A percentile compares a stretch with the other conserved stretches of the same genome.
These are phyloP conservation scores for Aramus guarauna DNA, from an alignment of 2,113 vertebrate genomes.

Conservation along the genomic window DNA sequence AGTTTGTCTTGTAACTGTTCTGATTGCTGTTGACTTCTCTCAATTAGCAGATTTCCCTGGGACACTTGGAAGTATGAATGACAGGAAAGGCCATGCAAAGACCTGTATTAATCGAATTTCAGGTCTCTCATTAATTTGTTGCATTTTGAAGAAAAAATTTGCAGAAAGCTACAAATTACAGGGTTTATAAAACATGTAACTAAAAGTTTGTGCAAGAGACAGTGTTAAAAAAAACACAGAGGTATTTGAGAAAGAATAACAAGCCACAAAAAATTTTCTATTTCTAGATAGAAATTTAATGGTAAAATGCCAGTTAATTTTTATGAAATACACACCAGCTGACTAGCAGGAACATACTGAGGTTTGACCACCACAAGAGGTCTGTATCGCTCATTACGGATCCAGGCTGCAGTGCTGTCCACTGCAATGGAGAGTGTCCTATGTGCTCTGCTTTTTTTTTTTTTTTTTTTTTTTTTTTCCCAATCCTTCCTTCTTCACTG, in stretches of 20 bases:
- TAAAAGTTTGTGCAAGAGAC: not conserved
- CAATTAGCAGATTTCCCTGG: not conserved
- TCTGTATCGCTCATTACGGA: fast-evolving
- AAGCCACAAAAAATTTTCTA: not conserved
- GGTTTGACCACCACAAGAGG: not conserved
- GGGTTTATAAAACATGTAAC: not conserved
- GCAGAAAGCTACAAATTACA: not conserved
- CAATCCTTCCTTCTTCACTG: not conserved
- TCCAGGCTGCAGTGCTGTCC: not conserved
- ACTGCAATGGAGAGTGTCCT: not conserved
- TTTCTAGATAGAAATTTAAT: not conserved
- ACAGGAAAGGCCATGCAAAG: not conserved
- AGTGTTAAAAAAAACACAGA: not conserved
- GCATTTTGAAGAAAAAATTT: not conserved
- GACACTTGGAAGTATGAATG: not conserved
- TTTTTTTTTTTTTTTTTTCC: not conserved
- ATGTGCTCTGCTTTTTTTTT: not conserved
- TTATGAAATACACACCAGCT: not conserved
- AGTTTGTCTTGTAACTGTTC: not conserved
- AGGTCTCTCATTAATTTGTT: conserved; percentile 11
- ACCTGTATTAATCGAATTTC: not conserved
- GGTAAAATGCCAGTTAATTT: not conserved
- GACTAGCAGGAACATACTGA: not conserved
- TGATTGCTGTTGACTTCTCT: not conserved
- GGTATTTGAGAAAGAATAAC: not conserved